Conservation (phyloP, 2,797 vertebrate species). For the Orestias chungarensis region DNA sequence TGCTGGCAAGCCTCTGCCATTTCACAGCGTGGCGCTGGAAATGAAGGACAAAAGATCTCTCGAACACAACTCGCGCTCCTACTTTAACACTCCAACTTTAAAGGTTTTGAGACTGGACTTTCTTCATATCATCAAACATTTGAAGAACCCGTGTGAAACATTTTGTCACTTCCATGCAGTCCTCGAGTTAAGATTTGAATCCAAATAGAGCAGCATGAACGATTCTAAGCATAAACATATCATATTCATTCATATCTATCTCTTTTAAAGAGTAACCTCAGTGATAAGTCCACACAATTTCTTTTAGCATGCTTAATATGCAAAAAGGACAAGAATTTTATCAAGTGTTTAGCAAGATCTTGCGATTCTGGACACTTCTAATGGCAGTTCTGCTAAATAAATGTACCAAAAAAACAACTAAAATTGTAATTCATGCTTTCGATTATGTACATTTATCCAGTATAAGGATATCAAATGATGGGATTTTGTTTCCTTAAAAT, state of each 20-base stretch:
- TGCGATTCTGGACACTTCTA: neutral
- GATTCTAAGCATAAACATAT: no score
- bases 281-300: neutral
- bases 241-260: no score
- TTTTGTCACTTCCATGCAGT: neutral
- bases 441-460: neutral
- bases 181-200: neutral
- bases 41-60: constrained; percentile 57
- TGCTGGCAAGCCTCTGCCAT: constrained; percentile 69
- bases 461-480: neutral
- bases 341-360: neutral
- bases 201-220: neutral
- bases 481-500: neutral
- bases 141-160: neutral
- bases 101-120: neutral
- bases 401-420: neutral
- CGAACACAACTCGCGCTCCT: constrained; percentile 9
- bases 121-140: neutral
- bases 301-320: neutral
- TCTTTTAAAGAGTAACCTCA: neutral
- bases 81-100: neutral
- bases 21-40: constrained; percentile 56
- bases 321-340: neutral
- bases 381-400: neutral
- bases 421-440: no score